These are phyloP conservation scores for Thamnaconus septentrionalis DNA, from an alignment of 2,113 vertebrate genomes.

Conservation along the genomic window DNA sequence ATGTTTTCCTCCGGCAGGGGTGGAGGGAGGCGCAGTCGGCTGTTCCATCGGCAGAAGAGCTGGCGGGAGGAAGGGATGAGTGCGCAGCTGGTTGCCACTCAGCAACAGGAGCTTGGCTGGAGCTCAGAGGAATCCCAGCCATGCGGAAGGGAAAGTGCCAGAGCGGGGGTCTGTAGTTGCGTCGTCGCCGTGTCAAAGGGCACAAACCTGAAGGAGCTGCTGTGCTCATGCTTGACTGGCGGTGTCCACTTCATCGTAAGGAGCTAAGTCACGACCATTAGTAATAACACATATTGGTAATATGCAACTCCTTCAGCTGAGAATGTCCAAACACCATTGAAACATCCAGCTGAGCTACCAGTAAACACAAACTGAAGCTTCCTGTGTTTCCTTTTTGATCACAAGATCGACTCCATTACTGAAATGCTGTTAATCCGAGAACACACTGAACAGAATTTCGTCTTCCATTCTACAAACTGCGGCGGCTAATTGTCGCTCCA, in stretches of 20 bases:
- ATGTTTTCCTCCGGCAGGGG: slow-evolving; percentile 57
- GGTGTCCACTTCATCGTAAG: too few relatives aligned
- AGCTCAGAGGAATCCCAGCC: slow-evolving; percentile 53
- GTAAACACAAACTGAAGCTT: slow-evolving; percentile 12
- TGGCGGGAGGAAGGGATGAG: slow-evolving; percentile 41
- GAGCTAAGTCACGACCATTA: too few relatives aligned
- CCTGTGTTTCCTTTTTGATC: slow-evolving; percentile 10
- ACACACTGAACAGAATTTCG: slow-evolving; percentile 15
- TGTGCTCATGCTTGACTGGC: slow-evolving; percentile 7
- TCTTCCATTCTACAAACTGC: slow-evolving; percentile 15
- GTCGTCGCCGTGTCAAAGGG: slow-evolving; percentile 10
- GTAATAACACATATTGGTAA: too few relatives aligned
- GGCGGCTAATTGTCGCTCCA: slow-evolving; percentile 31
- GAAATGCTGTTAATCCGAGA: slow-evolving; percentile 8
- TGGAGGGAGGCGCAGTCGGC: slow-evolving; percentile 35
- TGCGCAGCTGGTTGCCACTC: slow-evolving; percentile 60
- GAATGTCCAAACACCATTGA: too few relatives aligned
- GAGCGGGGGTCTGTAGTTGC: slow-evolving; percentile 6
- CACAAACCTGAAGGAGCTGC: slow-evolving; percentile 14
- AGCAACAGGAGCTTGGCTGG: slow-evolving; percentile 56
- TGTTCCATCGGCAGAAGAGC: slow-evolving; percentile 48
- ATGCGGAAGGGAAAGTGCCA: slow-evolving; percentile 33
- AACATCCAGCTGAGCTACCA: slow-evolving; percentile 5
- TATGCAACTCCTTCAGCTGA: too few relatives aligned
- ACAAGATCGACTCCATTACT: slow-evolving; percentile 19